Evolutionary conservation across 1,140 invertebrate species (phyloP), one percentile per base, ranked within the genome.

Genomic region (Aphelenchoides besseyi): DNA sequence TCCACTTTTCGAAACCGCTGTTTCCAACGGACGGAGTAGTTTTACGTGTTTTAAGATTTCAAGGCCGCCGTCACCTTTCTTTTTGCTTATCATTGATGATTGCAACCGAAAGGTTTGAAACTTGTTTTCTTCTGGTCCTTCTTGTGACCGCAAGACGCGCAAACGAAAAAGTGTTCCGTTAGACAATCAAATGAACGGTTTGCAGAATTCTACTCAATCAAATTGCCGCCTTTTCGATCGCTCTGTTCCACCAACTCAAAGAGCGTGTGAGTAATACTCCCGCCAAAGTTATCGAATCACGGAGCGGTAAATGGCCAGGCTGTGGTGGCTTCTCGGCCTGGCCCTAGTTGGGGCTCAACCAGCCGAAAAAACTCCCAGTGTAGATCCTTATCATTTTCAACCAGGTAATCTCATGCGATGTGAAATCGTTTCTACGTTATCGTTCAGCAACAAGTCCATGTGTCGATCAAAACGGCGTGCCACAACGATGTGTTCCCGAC

Each of bases 401-500:
- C 74, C 77, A 36, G 41, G 74, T 76, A 62, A 79, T 32, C 12
- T 41, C 3, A 66, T 41, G 8, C 18, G 2, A 76, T 2, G 18
- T 75, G 73, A 69, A 29, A 16, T 68, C 16, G 18, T n/a, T 57
- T n/a, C n/a, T n/a, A n/a, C n/a, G n/a, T n/a, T n/a, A n/a, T 76
- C 0, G 1, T 79, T 70, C 66, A 82, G 82, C 71, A 28, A 68
- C 62, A 68, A 84, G 77, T 70, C 69, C 77, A 35, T 89, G 88
- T 77, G 89, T 88, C 74, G 87, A 89, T 77, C 69, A 78, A 18
- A 76, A 72, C 3, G 83, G 85, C 52, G 68, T 74, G 26, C 83
- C 88, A n/a, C 88, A 95, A 91, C 89, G 92, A 87, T 98, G 96
- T 85, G 90, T 94, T 75, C 94, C 95, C 0, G 91, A 92, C 70